Evolutionary conservation across 1,140 invertebrate genomes (phyloP).

Genomic region (Penaeus vannamei): DNA sequence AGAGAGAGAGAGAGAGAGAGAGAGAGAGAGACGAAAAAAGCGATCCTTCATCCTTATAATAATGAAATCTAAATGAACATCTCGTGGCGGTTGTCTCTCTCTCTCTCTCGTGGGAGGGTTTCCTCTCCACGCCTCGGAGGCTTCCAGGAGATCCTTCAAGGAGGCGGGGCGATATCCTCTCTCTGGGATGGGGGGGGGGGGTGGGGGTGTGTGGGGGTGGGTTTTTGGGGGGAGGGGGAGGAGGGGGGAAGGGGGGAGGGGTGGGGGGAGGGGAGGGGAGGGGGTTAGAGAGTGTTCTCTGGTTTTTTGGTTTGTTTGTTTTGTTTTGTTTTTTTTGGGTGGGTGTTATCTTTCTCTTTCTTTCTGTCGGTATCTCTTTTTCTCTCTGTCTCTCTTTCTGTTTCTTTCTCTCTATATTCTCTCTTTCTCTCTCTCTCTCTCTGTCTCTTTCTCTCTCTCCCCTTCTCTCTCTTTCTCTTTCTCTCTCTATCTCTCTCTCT

Average conservation of each 20-base stretch:
- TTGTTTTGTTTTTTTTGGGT: no score
- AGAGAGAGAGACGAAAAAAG: neutral
- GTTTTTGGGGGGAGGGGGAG: neutral
- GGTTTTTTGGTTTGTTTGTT: neutral
- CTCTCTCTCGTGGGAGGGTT: neutral
- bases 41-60: constrained; percentile 7
- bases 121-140: no score
- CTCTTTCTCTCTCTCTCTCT: constrained; percentile 3
- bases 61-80: neutral
- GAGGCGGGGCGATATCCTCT: no score
- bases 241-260: neutral
- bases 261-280: neutral
- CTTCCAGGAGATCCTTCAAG: no score
- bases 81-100: neutral
- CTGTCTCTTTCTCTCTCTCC: neutral
- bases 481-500: no score
- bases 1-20: constrained; percentile 13
- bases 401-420: neutral
- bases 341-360: no score
- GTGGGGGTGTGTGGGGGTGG: neutral
- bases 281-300: neutral
- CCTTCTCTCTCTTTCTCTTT: neutral
- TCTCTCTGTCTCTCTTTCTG: neutral
- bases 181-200: neutral
- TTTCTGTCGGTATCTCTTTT: neutral